Percentiles rank a stretch among this genome's conserved stretches.
Conservation (phyloP, 2,113 vertebrate genomes). For the Istiophorus platypterus region DNA sequence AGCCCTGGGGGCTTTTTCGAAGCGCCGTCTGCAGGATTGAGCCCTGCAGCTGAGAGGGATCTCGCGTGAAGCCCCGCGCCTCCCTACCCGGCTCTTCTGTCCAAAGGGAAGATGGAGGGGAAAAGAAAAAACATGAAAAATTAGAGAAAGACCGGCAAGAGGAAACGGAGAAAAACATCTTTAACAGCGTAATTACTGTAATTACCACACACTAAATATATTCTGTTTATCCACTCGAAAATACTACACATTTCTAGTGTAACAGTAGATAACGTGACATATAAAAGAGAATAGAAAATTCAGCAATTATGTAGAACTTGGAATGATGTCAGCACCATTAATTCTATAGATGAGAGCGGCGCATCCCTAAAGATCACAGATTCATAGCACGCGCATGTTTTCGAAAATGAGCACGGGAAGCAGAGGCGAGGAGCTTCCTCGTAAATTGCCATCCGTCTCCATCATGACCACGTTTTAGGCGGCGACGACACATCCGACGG, state of each 20-base stretch:
- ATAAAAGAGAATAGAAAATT: too few relatives aligned
- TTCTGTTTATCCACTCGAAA: neutral
- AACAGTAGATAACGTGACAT: neutral
- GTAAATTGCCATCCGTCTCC: slow-evolving; percentile 58
- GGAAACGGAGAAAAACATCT: neutral
- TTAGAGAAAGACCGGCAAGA: neutral
- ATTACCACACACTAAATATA: neutral
- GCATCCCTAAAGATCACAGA: slow-evolving; percentile 25
- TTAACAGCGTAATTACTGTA: slow-evolving; percentile 14
- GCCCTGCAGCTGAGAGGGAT: slow-evolving; percentile 93
- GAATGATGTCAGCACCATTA: slow-evolving; percentile 18
- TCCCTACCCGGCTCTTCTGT: slow-evolving; percentile 80
- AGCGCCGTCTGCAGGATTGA: slow-evolving; percentile 89
- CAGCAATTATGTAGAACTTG: neutral
- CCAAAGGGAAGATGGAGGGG: slow-evolving; percentile 3
- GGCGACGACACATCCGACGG: slow-evolving; percentile 51
- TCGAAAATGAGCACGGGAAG: slow-evolving; percentile 16
- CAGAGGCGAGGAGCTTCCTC: slow-evolving; percentile 38
- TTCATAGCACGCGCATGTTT: neutral
- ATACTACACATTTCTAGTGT: neutral
- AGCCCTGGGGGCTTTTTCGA: slow-evolving; percentile 94
- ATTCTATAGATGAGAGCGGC: neutral
- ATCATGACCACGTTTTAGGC: slow-evolving; percentile 37
- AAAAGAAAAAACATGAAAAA: too few relatives aligned
- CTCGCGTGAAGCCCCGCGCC: slow-evolving; percentile 89